Evolutionary conservation across 2,888 invertebrate genomes (phyloP).

Genomic region (Leuctra nigra): DNA sequence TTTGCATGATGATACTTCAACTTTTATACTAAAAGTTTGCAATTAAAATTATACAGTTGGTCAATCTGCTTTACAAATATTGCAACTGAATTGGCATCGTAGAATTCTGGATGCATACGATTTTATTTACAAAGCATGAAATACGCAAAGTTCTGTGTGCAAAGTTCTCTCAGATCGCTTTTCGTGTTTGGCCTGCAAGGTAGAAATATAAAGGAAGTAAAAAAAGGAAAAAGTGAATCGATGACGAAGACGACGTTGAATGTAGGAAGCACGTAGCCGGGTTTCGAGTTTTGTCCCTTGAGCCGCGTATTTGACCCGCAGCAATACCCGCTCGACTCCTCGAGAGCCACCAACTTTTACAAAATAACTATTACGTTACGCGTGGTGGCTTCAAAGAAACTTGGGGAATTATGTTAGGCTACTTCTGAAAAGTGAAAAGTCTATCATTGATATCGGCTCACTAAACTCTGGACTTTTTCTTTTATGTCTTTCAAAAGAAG

Average conservation of each 20-base stretch:
- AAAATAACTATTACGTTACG: background rate
- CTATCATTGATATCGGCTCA: no score
- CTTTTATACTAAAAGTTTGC: no score
- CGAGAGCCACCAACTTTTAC: background rate
- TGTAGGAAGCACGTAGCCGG: constrained; percentile 1
- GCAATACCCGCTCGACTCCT: background rate
- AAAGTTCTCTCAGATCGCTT: constrained; percentile 2
- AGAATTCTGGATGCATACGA: no score
- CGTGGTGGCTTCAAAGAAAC: background rate
- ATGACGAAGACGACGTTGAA: background rate
- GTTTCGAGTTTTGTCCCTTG: constrained; percentile 1
- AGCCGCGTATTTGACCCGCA: background rate
- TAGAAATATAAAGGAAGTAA: constrained; percentile 9
- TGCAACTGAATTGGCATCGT: no score
- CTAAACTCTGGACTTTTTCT: no score
- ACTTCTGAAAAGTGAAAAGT: no score
- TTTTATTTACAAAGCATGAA: background rate
- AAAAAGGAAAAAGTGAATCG: background rate
- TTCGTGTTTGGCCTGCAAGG: constrained; percentile 1
- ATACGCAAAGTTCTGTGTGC: constrained; percentile 10
- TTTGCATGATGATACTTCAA: no score
- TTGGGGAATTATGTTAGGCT: no score
- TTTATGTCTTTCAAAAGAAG: no score
- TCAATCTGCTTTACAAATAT: no score
- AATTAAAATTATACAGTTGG: no score